Percentiles rank a stretch among this genome's conserved stretches.
These are phyloP conservation scores for Nephrotoma guestfalica DNA, from an alignment of 2,888 invertebrate species.

Conservation along the genomic window DNA sequence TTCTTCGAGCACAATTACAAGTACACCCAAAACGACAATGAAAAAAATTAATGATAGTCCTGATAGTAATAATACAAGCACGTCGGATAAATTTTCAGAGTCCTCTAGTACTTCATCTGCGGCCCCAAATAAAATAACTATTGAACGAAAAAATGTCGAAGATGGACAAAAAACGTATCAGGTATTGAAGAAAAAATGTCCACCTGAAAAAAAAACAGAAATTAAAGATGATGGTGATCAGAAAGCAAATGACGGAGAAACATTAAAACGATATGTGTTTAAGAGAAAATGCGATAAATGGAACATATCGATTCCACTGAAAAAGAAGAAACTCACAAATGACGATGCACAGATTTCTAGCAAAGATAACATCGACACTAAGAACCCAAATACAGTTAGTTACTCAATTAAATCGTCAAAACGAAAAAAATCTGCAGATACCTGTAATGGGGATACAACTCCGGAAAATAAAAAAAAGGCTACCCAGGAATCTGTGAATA, in stretches of 20 bases:
- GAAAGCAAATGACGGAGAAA: conserved; percentile 16
- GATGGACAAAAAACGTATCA: not conserved
- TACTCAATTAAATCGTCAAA: not conserved
- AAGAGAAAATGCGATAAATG: conserved; percentile 24
- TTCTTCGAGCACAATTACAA: not conserved
- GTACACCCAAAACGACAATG: not conserved
- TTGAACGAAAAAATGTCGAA: not conserved
- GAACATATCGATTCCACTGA: conserved; percentile 9
- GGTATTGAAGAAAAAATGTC: conserved; percentile 5
- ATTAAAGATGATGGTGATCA: conserved; percentile 18
- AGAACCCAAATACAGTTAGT: not conserved
- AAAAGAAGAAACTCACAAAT: not conserved
- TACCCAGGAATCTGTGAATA: not conserved
- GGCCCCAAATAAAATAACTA: conserved; percentile 1
- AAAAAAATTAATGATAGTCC: not conserved
- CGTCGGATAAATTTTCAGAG: not conserved
- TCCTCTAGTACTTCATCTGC: not conserved
- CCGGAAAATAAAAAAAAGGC: not conserved
- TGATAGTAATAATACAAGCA: not conserved
- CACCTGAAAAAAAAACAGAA: not conserved
- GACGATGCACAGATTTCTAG: not conserved
- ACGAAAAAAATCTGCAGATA: not conserved
- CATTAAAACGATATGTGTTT: conserved; percentile 22
- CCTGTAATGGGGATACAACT: not conserved
- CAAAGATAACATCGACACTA: not conserved